Evolutionary conservation across 2,888 invertebrate species (phyloP).

Genomic region (Idaea dimidiata): DNA sequence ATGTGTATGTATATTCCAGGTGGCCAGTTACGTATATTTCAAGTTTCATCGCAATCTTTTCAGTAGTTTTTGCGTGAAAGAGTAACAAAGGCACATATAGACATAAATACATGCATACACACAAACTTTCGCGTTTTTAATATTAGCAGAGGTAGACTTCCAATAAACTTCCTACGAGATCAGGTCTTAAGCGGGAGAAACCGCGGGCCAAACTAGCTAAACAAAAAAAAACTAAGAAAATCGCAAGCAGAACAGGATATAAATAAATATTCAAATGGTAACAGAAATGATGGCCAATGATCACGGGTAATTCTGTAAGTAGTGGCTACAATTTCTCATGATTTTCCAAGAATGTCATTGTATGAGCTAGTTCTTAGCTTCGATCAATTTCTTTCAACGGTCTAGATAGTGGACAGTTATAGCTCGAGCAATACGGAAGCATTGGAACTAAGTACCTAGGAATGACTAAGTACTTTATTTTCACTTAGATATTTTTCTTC

Average conservation of each 20-base stretch:
- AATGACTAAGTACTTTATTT: no score
- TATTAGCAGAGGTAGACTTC: no score
- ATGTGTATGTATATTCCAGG: no score
- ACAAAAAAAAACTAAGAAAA: neutral
- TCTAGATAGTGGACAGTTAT: neutral
- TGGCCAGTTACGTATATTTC: no score
- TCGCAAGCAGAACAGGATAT: neutral
- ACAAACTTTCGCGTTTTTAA: no score
- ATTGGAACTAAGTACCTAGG: neutral
- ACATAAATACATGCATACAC: no score
- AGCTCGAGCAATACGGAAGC: neutral
- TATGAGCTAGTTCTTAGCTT: conserved; percentile 16
- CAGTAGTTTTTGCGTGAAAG: no score
- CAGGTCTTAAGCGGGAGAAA: no score
- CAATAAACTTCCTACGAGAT: no score
- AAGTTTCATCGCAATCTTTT: no score
- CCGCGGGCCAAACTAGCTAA: neutral
- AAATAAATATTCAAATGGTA: conserved; percentile 4
- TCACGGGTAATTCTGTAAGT: conserved; percentile 15
- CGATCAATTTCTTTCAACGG: neutral
- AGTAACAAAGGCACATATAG: no score
- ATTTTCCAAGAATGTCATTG: conserved; percentile 31
- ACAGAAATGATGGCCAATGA: conserved; percentile 14
- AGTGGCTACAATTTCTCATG: conserved; percentile 15
- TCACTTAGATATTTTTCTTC: no score